Percentiles rank a stretch among this genome's conserved stretches.
These are phyloP conservation scores for Blastomussa wellsi DNA, from an alignment of 92 coral and sea anemone genomes.

Conservation along the genomic window DNA sequence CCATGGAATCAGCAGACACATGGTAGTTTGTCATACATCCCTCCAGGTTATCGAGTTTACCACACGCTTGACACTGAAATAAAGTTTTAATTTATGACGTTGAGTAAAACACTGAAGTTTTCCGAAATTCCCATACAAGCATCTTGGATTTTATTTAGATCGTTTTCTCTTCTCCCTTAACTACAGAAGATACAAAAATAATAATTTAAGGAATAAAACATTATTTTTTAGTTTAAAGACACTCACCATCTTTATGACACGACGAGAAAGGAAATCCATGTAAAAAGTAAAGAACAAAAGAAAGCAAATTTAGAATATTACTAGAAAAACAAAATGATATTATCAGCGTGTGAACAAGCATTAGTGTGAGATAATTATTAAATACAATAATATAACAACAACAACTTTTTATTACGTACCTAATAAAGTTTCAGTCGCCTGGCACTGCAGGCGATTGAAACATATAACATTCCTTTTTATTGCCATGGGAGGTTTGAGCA, in stretches of 20 bases:
- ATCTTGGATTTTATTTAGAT: background rate
- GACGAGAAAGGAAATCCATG: background rate
- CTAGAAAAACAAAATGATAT: no score
- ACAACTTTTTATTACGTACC: no score
- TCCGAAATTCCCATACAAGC: background rate
- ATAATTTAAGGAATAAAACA: background rate
- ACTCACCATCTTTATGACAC: constrained; percentile 27
- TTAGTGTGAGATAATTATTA: no score
- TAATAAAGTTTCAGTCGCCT: no score
- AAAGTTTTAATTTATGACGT: background rate
- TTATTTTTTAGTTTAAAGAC: background rate
- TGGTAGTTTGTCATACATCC: constrained; percentile 88
- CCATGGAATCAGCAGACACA: constrained; percentile 53
- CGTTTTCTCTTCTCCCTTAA: background rate
- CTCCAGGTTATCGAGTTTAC: constrained; percentile 85
- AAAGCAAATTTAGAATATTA: background rate
- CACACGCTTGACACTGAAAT: constrained; percentile 92
- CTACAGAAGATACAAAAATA: background rate
- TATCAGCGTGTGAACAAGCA: no score
- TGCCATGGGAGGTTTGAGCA: no score
- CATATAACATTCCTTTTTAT: no score
- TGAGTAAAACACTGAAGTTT: background rate
- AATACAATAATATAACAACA: no score
- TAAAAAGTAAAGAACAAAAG: constrained; percentile 9
- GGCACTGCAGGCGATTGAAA: no score